Evolutionary conservation across 2,113 vertebrate genomes (phyloP).

Genomic region (Callaeas wilsoni): DNA sequence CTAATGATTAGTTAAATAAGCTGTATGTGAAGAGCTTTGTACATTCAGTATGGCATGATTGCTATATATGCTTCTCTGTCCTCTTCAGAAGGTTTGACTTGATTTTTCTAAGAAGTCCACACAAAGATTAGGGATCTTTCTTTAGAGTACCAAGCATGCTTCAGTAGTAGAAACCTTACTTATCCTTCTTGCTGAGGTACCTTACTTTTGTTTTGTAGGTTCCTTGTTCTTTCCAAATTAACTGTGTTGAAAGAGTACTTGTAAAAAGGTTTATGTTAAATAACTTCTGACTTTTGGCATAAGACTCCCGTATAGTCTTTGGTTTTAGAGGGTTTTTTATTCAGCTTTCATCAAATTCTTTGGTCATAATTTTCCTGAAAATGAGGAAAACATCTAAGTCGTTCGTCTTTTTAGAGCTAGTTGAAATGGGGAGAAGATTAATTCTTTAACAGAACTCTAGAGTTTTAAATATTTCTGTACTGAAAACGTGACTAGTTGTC

Average conservation of each 20-base stretch:
- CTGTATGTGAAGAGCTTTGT: background rate
- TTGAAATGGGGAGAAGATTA: background rate
- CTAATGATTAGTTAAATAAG: background rate
- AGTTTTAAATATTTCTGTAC: background rate
- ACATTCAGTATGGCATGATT: rapidly evolving
- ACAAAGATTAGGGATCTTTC: background rate
- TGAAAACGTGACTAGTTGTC: background rate
- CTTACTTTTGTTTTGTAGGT: background rate
- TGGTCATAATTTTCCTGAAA: background rate
- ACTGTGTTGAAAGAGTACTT: background rate
- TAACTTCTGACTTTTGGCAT: background rate
- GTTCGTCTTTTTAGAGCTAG: background rate
- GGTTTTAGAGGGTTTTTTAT: background rate
- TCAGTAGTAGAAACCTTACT: background rate
- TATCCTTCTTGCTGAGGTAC: background rate
- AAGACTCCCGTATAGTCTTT: background rate
- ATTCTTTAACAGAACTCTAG: background rate
- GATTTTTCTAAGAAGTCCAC: background rate
- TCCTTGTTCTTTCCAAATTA: background rate
- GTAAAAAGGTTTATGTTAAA: background rate
- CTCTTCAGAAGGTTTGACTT: background rate
- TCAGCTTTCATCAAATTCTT: background rate
- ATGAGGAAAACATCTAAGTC: background rate
- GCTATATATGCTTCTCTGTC: background rate
- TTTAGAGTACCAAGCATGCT: background rate